Base-by-base conservation (phyloP, 2,888 invertebrate species). In the Apotomis capreana region DNA sequence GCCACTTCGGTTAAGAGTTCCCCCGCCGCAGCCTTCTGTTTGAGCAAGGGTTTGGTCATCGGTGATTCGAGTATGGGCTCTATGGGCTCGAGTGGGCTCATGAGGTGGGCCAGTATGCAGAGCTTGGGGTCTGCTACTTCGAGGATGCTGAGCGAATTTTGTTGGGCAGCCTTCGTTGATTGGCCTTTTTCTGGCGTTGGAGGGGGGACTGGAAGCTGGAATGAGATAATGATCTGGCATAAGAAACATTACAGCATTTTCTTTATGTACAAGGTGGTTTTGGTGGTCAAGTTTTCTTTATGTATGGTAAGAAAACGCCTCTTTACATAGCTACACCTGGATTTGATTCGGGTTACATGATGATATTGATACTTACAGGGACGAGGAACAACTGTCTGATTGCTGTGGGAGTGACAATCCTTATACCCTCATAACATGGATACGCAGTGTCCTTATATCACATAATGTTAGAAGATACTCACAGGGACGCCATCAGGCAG, bases 401-500 rank as follows among this genome's bases (percentile, higher is more conserved):
- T 15, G 15, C 15, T 15, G 15, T 15, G 26, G 26, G 26, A 26
- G 26, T 26, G 26, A 26, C 26, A 26, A 26, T 2, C 26, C 26
- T 26, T 2, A 26, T 26, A 26, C 26, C 26, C 26, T 26, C 26
- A 26, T 26, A 26, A 26, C 26, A 26, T 26, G 26, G 26, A 26
- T 26, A 26, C 26, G 26, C 26, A 26, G 26, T 26, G 26, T 26
- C 26, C 26, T 26, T 26, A 40, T 40, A 5, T 5, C 40, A 6
- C 40, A 40, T 40, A 40, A 40, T 40, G 40, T 40, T 40, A 40
- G 46, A 40, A 0, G 37, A 4, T 64, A 84, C 87, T 82, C 79
- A 98, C 97, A 89, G 97, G 97, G 76, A 98, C 97, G 82, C 98
- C 98, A 78, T 97, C 97, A 76, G 98, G 98, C 81, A 98, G 94